These are phyloP conservation scores for Thysanoteuthis rhombus DNA, from an alignment of 2,888 invertebrate species.

Conservation along the genomic window DNA sequence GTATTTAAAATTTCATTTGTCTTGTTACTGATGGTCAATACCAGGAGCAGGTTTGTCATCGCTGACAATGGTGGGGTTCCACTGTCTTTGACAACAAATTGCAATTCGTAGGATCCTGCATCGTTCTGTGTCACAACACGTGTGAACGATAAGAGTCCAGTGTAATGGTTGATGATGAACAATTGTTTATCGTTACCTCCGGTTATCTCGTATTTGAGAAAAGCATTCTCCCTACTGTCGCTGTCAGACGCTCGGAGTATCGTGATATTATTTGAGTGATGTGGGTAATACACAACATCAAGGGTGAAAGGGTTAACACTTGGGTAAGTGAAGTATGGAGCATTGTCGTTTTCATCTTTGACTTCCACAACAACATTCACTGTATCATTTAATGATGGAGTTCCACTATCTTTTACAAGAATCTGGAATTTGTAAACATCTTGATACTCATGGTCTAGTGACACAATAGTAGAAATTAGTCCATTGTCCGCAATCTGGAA, in stretches of 20 bases:
- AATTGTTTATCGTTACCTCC: not conserved
- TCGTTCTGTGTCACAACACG: not conserved
- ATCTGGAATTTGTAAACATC: not conserved
- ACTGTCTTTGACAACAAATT: not conserved
- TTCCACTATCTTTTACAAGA: not conserved
- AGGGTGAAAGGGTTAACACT: not conserved
- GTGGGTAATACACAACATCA: not conserved
- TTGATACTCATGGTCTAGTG: not conserved
- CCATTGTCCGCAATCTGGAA: not conserved
- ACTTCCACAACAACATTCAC: not conserved
- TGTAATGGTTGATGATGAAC: not conserved
- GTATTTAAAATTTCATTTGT: not conserved
- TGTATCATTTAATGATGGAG: not conserved
- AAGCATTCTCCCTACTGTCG: not conserved
- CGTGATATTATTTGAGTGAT: not conserved
- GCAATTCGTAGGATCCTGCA: not conserved
- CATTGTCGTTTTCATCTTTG: not conserved
- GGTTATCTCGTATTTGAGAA: not conserved
- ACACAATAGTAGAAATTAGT: constrained; percentile 12
- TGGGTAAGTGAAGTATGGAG: not conserved
- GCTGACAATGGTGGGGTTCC: not conserved
- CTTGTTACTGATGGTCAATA: not conserved
- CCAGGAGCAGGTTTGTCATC: not conserved
- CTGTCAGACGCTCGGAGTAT: not conserved
- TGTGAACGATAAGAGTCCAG: not conserved